These are phyloP conservation scores for Cryptoprocta ferox DNA, from an alignment of 2,797 vertebrate genomes.

Conservation along the genomic window DNA sequence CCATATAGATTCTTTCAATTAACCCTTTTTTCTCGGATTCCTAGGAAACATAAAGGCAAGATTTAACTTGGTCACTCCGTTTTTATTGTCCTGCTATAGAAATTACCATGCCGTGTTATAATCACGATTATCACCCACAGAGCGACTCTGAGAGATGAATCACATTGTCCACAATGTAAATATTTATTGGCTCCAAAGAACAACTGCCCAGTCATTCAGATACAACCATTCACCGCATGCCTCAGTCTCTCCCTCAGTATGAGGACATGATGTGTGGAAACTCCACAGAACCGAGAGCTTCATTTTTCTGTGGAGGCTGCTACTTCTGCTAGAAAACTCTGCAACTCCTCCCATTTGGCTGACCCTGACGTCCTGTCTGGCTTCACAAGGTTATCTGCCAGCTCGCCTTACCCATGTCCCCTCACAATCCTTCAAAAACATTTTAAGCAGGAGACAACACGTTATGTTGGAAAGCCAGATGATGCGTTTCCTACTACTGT, in stretches of 20 bases:
- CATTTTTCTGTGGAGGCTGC: not conserved
- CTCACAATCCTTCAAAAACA: not conserved
- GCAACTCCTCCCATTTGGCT: not conserved
- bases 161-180: not conserved
- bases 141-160: not conserved
- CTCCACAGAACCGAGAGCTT: not conserved
- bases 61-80: not conserved
- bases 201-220: not conserved
- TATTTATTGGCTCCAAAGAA: not conserved
- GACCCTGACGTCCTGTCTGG: not conserved
- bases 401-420: not conserved
- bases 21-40: slow-evolving; percentile 95
- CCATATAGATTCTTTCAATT: slow-evolving; percentile 98
- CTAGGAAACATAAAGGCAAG: slow-evolving; percentile 84
- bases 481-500: not conserved
- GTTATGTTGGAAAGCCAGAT: not conserved
- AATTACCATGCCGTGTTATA: not conserved
- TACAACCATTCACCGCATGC: accelerated
- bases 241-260: accelerated
- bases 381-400: not conserved
- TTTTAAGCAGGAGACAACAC: accelerated
- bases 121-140: not conserved
- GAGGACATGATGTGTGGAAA: not conserved
- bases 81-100: not conserved
- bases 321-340: not conserved